A percentile compares a stretch with the other conserved stretches of the same genome.
These are phyloP conservation scores for Eupithecia exiguata DNA, from an alignment of 2,888 invertebrate genomes.

Conservation along the genomic window DNA sequence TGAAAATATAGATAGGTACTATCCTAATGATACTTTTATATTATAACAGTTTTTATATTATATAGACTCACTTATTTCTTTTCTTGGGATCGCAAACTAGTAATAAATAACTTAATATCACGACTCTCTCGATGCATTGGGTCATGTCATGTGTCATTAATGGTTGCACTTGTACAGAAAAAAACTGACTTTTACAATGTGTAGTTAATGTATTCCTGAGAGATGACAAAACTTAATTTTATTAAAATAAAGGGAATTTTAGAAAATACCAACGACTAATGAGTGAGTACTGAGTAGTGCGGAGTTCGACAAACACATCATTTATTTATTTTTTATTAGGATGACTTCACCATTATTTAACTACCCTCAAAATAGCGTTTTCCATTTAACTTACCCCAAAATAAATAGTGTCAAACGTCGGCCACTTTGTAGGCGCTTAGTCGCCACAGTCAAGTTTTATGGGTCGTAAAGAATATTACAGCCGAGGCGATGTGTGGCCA, in stretches of 20 bases:
- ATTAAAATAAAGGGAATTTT: too few species aligned
- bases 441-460: constrained; percentile 42
- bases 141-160: neutral
- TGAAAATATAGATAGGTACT: neutral
- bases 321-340: neutral
- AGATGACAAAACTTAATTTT: too few species aligned
- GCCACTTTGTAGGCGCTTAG: constrained; percentile 43
- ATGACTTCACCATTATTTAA: neutral
- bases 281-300: too few species aligned
- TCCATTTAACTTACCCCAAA: constrained; percentile 33
- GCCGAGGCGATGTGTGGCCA: constrained; percentile 30
- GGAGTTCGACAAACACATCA: neutral
- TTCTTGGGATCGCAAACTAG: neutral
- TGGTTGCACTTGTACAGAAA: neutral
- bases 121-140: neutral
- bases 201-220: neutral
- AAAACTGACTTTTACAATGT: neutral
- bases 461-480: constrained; percentile 39
- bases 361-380: constrained; percentile 25
- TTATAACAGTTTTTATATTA: neutral
- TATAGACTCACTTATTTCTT: neutral
- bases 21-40: neutral
- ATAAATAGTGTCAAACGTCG: constrained; percentile 37
- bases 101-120: neutral
- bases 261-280: too few species aligned